Percentiles rank a stretch among this genome's conserved stretches.
These are phyloP conservation scores for Bombus breviceps DNA, from an alignment of 1,140 invertebrate species.

Conservation along the genomic window DNA sequence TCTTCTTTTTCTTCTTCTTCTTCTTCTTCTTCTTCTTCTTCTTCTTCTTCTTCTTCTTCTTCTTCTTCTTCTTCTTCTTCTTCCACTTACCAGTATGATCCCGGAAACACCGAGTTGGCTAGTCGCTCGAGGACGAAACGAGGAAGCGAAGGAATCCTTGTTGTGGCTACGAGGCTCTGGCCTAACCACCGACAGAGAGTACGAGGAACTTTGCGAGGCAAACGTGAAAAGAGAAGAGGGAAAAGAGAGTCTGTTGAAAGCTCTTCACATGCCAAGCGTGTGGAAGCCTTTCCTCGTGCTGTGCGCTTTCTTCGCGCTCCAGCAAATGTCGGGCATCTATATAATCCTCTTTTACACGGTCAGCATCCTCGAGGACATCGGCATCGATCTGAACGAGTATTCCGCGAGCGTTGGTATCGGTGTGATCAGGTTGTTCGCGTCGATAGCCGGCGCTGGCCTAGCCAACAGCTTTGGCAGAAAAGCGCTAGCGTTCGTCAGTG, in stretches of 20 bases:
- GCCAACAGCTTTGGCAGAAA: conserved; percentile 88
- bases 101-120: conserved; percentile 90
- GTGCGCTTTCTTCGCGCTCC: conserved; percentile 86
- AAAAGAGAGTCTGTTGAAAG: conserved; percentile 46
- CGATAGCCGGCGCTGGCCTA: conserved; percentile 86
- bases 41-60: no score
- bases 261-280: conserved; percentile 74
- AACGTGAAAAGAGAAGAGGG: conserved; percentile 54
- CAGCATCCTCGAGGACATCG: conserved; percentile 87
- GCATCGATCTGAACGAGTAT: conserved; percentile 87
- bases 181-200: conserved; percentile 71
- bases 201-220: conserved; percentile 62
- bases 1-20: no score
- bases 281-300: conserved; percentile 87
- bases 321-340: conserved; percentile 89
- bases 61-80: no score
- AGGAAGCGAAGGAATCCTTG: conserved; percentile 86
- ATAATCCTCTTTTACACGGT: conserved; percentile 91
- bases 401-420: conserved; percentile 90
- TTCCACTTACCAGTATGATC: conserved; percentile 79
- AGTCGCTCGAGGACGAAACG: conserved; percentile 83
- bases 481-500: conserved; percentile 86
- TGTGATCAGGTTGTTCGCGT: conserved; percentile 86
- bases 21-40: background rate
- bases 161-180: conserved; percentile 86